Evolutionary conservation across 2,797 vertebrate species (phyloP), one percentile per base, ranked within the genome.

Genomic region (Sebastes alutus): DNA sequence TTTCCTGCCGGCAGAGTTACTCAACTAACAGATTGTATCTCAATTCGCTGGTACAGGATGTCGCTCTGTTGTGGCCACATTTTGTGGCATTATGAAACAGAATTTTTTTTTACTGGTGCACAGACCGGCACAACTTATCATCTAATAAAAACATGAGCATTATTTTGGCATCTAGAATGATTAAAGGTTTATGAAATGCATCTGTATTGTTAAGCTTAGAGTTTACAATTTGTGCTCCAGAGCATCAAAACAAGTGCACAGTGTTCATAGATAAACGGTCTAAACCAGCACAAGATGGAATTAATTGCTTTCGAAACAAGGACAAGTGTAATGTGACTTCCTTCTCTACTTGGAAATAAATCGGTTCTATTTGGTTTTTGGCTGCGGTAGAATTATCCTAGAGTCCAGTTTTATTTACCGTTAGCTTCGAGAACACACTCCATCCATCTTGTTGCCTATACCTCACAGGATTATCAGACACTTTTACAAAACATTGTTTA

Each of bases 41-140:
- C 52, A 3, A 0, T 10, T 11, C 14, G 16, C 7, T 18, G 20
- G 10, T 3, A 77, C 73, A 87, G 88, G 82, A 88, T 60, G 88
- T 54, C 8, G 6, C 29, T 62, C 23, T 72, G 46, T 4, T 49
- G 65, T 38, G 30, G 38, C 38, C 16, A 9, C 5, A 1, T 18
- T 59, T 33, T 33, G 18, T 52, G 18, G 1, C 27, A 25, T 72
- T 52, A 75, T 77, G 63, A 75, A 59, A 61, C 30, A 14, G 12
- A 32, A 22, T 38, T 38, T 38, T 38, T 38, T 38, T 16, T 59
- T 22, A 38, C 29, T 80, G 80, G 5, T 79, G 60, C 63, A 73
- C 59, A 49, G 42, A 74, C 46, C 54, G 23, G 55, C 61, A 60
- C 10, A 25, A 7, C 3, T 7, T 27, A 27, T 14, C 16, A 18